These are phyloP conservation scores for Leptobrachium ailaonicum DNA, from an alignment of 2,113 vertebrate species.

Conservation along the genomic window DNA sequence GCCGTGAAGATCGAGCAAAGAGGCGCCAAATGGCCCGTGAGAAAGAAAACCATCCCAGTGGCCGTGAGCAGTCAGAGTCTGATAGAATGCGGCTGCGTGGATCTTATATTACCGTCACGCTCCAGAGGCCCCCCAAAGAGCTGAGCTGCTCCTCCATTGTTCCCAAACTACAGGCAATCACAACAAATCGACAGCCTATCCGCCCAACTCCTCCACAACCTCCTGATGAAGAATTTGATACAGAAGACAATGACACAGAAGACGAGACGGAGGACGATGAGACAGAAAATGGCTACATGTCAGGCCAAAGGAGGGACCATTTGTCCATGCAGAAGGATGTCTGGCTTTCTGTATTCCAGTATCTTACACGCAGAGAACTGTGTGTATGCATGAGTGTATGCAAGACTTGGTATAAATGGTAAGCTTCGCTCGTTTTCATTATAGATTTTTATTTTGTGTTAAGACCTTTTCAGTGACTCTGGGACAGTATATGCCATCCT, in stretches of 20 bases:
- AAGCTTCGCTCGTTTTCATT: slow-evolving; percentile 60
- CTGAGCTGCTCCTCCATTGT: slow-evolving; percentile 88
- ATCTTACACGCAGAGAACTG: slow-evolving; percentile 89
- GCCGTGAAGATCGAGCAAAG: slow-evolving; percentile 77
- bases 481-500: too few relatives aligned
- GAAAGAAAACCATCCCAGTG: slow-evolving; percentile 85
- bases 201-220: slow-evolving; percentile 56
- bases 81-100: slow-evolving; percentile 76
- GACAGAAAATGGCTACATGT: slow-evolving; percentile 65
- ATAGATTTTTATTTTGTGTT: not conserved
- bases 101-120: slow-evolving; percentile 86
- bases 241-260: slow-evolving; percentile 64
- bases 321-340: slow-evolving; percentile 87
- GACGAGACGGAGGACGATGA: slow-evolving; percentile 72
- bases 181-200: slow-evolving; percentile 74
- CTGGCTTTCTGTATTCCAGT: slow-evolving; percentile 97
- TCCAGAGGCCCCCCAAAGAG: slow-evolving; percentile 86
- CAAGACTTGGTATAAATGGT: slow-evolving; percentile 99
- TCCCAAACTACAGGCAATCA: slow-evolving; percentile 92
- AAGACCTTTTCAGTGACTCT: too few relatives aligned
- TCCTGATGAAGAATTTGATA: slow-evolving; percentile 60
- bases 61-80: slow-evolving; percentile 82
- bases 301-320: slow-evolving; percentile 69
- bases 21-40: slow-evolving; percentile 79
- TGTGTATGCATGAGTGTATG: slow-evolving; percentile 98